Conservation (phyloP, 2,888 invertebrate species). For the Xanthorhoe spadicearia region DNA sequence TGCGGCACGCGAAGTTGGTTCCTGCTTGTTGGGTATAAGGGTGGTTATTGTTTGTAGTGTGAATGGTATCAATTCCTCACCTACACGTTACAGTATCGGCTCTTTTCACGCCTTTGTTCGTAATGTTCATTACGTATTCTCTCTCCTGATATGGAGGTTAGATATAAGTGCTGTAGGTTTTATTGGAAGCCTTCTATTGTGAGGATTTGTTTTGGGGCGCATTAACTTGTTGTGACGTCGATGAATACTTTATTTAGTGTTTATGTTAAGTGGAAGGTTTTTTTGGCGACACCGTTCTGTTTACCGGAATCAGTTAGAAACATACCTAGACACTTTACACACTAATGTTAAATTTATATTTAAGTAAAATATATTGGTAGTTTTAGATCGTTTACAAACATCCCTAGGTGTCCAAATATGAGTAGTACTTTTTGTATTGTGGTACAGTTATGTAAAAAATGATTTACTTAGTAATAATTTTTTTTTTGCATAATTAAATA, state of each 20-base stretch:
- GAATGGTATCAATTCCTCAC: conserved; percentile 67
- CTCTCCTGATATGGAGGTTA: conserved; percentile 74
- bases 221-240: conserved; percentile 51
- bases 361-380: too few species aligned
- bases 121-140: conserved; percentile 82
- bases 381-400: too few species aligned
- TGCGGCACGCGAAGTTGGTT: conserved; percentile 48
- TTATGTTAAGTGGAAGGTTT: conserved; percentile 50
- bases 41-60: conserved; percentile 42
- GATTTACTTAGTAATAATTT: too few species aligned
- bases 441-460: too few species aligned
- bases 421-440: too few species aligned
- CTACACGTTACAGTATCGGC: conserved; percentile 73
- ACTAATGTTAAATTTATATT: neutral
- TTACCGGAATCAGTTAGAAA: conserved; percentile 1
- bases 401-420: too few species aligned
- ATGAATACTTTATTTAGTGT: conserved; percentile 59
- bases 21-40: conserved; percentile 47
- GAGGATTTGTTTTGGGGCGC: conserved; percentile 62
- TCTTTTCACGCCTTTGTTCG: conserved; percentile 78
- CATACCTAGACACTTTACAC: neutral
- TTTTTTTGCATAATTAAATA: too few species aligned
- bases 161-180: conserved; percentile 78
- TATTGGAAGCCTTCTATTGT: conserved; percentile 66
- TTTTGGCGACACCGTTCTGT: conserved; percentile 40